Evolutionary conservation across 2,797 vertebrate species (phyloP).

Genomic region (Notolabrus celidotus): DNA sequence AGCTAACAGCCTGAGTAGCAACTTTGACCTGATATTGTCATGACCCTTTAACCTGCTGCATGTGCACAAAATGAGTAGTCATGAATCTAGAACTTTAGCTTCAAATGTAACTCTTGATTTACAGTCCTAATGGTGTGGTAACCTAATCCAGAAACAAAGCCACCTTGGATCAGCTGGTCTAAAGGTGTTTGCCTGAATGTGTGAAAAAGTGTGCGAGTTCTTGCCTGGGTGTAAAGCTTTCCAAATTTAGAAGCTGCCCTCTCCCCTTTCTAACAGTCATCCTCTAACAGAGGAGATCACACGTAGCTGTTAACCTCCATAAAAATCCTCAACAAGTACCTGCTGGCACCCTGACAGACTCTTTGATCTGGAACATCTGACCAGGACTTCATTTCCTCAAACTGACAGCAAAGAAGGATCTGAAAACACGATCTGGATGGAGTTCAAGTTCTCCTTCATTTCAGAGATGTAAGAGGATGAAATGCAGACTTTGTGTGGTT

Average conservation of each 20-base stretch:
- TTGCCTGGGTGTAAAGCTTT: conserved; percentile 45
- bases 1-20: too few relatives aligned
- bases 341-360: conserved; percentile 38
- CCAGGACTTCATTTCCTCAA: conserved; percentile 33
- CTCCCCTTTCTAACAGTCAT: too few relatives aligned
- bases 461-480: neutral
- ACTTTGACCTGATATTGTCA: too few relatives aligned
- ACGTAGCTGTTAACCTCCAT: conserved; percentile 51
- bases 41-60: too few relatives aligned
- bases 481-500: conserved; percentile 4
- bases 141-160: conserved; percentile 32
- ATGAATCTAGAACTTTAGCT: too few relatives aligned
- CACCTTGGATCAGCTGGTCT: neutral
- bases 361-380: conserved; percentile 52
- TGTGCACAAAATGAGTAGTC: too few relatives aligned
- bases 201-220: conserved; percentile 26
- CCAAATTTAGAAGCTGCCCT: conserved; percentile 52
- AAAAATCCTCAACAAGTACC: conserved; percentile 56
- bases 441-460: neutral
- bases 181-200: conserved; percentile 1
- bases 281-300: conserved; percentile 41
- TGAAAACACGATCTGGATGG: neutral
- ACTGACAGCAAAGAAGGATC: neutral
- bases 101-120: conserved; percentile 45
- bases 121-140: conserved; percentile 14